Evolutionary conservation across 2,113 vertebrate genomes (phyloP).

Genomic region (Dasyurus viverrinus): DNA sequence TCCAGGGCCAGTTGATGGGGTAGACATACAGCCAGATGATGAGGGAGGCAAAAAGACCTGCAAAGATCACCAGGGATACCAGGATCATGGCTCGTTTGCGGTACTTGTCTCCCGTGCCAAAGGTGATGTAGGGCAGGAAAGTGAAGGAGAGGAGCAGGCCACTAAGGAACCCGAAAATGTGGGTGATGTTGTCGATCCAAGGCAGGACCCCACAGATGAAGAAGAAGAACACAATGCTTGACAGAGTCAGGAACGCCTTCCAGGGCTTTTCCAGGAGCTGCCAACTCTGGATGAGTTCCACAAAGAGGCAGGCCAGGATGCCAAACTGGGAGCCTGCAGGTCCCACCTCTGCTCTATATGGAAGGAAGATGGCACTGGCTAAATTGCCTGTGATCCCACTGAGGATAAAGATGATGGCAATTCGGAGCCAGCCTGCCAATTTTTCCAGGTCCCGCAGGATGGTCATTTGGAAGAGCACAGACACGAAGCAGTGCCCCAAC

Average conservation of each 20-base stretch:
- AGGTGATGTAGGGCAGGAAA: conserved; percentile 97
- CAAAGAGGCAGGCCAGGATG: conserved; percentile 96
- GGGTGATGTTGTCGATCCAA: conserved; percentile 98
- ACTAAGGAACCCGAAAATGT: conserved; percentile 97
- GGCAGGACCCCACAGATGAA: conserved; percentile 95
- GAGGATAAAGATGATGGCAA: conserved; percentile 95
- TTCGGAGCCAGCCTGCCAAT: conserved; percentile 95
- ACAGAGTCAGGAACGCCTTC: conserved; percentile 95
- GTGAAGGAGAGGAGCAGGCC: conserved; percentile 95
- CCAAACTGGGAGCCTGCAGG: conserved; percentile 97
- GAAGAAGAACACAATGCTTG: conserved; percentile 91
- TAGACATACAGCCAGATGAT: conserved; percentile 96
- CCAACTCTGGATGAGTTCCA: conserved; percentile 98
- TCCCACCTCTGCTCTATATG: conserved; percentile 97
- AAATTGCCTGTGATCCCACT: conserved; percentile 97
- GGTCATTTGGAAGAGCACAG: conserved; percentile 97
- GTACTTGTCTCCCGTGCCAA: conserved; percentile 93
- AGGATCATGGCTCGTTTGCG: conserved; percentile 93
- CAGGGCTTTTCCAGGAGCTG: conserved; percentile 95
- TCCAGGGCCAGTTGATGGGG: conserved; percentile 95
- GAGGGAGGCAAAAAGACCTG: conserved; percentile 91
- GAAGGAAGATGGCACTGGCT: conserved; percentile 95
- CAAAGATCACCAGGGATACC: conserved; percentile 89
- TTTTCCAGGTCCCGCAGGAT: conserved; percentile 97
- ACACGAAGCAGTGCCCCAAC: conserved; percentile 94